phyloP scores from a whole-genome alignment of 2,113 vertebrate species.

The Lynx canadensis region DNA sequence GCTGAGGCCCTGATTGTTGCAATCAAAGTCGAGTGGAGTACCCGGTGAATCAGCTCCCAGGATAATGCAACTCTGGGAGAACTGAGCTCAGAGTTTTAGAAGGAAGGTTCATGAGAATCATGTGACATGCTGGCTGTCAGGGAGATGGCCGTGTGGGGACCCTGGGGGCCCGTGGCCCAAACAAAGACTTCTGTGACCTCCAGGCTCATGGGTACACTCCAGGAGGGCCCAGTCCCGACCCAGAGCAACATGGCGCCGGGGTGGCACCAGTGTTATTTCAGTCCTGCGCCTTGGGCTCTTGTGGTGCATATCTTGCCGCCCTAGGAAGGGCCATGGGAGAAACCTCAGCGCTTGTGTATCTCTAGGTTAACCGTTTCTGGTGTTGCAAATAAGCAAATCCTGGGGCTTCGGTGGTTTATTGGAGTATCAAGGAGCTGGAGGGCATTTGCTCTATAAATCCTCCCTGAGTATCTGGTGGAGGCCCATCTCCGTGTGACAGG shows the following conservation, averaged over 20 bases:
- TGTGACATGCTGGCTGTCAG: background rate
- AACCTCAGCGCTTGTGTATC: background rate
- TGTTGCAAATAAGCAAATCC: background rate
- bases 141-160: background rate
- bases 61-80: constrained; percentile 17
- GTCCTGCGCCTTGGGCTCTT: background rate
- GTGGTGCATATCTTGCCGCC: background rate
- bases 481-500: background rate
- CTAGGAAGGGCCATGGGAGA: background rate
- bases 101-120: background rate
- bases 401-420: background rate
- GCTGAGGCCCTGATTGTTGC: constrained; percentile 21
- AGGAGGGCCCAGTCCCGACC: background rate
- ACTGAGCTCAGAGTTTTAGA: background rate
- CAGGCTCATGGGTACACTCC: background rate
- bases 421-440: background rate
- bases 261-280: background rate
- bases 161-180: background rate
- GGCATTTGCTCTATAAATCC: background rate
- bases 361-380: constrained; percentile 21
- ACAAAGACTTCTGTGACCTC: background rate
- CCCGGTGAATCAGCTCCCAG: background rate
- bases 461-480: background rate
- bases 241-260: background rate
- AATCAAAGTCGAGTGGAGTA: background rate